Evolutionary conservation across 2,113 vertebrate species (phyloP).

Genomic region (Etheostoma spectabile): DNA sequence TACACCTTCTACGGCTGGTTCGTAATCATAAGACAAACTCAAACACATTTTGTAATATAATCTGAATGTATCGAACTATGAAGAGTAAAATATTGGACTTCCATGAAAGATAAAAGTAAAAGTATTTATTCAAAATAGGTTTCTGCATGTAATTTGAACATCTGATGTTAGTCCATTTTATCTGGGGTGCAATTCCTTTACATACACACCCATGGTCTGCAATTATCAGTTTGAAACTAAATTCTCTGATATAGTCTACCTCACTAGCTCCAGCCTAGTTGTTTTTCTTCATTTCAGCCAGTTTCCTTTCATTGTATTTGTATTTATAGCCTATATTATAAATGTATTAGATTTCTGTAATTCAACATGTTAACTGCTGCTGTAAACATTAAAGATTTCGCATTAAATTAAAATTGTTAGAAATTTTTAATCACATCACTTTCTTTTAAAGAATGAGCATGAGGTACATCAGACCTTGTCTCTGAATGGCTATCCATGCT

Average conservation of each 20-base stretch:
- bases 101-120: neutral
- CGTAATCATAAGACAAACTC: neutral
- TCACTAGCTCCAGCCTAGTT: neutral
- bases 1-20: conserved; percentile 67
- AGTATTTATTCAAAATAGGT: neutral
- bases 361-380: neutral
- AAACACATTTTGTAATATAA: neutral
- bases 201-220: neutral
- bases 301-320: neutral
- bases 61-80: neutral
- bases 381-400: neutral
- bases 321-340: neutral
- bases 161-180: neutral
- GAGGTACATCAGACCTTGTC: neutral
- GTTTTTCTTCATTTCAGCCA: neutral
- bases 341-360: neutral
- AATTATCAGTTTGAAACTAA: no score
- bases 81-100: neutral
- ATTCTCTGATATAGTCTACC: neutral
- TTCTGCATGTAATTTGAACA: neutral
- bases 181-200: neutral
- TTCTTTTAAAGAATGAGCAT: neutral
- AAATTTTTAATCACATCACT: no score
- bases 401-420: no score
- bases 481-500: neutral